These are phyloP conservation scores for Siderastrea siderea DNA, from an alignment of 92 coral and sea anemone species.

Conservation along the genomic window DNA sequence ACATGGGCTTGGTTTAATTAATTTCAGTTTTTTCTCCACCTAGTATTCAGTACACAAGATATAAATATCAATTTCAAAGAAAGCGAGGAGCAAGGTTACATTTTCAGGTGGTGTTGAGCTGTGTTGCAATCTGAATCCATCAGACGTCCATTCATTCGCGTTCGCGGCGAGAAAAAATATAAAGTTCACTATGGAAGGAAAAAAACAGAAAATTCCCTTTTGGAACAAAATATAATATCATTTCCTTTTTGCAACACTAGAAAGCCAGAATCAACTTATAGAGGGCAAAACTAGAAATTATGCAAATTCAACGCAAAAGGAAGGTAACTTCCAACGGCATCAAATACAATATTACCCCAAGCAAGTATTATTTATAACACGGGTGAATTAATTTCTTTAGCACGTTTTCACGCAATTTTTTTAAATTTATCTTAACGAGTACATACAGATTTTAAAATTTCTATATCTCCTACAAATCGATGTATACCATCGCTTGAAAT, in stretches of 20 bases:
- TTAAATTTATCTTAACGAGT: constrained; percentile 7
- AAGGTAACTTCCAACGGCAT: background rate
- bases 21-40: no score
- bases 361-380: constrained; percentile 5
- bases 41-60: no score
- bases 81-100: no score
- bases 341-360: background rate
- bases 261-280: background rate
- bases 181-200: no score
- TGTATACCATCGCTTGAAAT: constrained; percentile 11
- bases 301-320: background rate
- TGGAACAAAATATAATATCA: constrained; percentile 17
- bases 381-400: constrained; percentile 12
- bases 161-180: no score
- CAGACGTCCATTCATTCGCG: no score
- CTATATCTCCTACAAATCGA: constrained; percentile 30
- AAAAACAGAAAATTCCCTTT: background rate
- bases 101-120: no score
- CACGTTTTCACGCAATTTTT: background rate
- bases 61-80: no score
- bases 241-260: background rate
- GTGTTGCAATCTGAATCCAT: no score
- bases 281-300: background rate
- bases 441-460: background rate
- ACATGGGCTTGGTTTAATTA: no score